These are phyloP conservation scores for Synanceia verrucosa DNA, from an alignment of 2,797 vertebrate genomes.

Conservation along the genomic window DNA sequence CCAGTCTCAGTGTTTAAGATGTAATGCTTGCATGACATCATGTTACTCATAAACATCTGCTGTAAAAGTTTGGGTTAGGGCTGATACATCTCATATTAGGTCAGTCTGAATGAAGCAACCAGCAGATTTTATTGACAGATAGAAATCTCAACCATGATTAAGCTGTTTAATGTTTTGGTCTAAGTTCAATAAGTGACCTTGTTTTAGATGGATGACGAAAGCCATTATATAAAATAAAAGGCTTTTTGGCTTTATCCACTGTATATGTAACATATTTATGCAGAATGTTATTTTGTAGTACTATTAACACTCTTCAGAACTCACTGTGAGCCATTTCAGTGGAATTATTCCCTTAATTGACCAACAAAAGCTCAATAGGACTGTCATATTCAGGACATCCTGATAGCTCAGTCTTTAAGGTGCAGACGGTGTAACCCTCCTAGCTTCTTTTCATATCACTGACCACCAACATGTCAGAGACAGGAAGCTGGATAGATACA, in stretches of 20 bases:
- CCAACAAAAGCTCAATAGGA: neutral
- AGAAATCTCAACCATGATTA: neutral
- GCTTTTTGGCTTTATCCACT: neutral
- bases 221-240: neutral
- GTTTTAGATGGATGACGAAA: neutral
- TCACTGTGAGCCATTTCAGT: neutral
- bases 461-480: neutral
- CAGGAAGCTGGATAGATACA: neutral
- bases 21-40: conserved; percentile 1
- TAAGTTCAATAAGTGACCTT: neutral
- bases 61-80: neutral
- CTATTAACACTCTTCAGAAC: neutral
- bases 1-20: neutral
- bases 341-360: neutral
- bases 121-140: neutral
- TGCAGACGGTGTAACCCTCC: neutral
- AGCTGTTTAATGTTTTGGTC: neutral
- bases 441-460: neutral
- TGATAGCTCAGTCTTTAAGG: neutral
- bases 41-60: neutral
- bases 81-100: neutral
- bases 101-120: neutral
- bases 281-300: neutral
- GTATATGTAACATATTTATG: neutral
- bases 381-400: neutral